Evolutionary conservation across 2,797 vertebrate genomes (phyloP), one percentile per base, ranked within the genome.

Genomic region (Arrhamphus sclerolepis): DNA sequence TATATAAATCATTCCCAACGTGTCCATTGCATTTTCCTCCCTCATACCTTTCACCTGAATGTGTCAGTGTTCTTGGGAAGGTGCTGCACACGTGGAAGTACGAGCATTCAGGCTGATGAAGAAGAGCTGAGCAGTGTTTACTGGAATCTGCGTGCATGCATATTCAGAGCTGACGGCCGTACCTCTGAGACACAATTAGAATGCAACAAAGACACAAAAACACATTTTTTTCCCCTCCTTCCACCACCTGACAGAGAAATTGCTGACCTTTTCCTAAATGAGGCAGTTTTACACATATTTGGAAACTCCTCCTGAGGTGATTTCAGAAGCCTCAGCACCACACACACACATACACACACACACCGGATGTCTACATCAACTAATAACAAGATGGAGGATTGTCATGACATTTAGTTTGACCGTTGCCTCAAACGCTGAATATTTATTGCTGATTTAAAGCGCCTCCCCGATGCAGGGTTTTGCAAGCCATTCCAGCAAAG

Each of bases 361-460:
- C 54, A 47, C 60, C 55, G 57, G 53, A 58, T 16, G 58, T 64
- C 78, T 39, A 60, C 80, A 28, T 26, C 14, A n/a, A 62, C 72
- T 31, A 77, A 83, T 85, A 89, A 78, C 14, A 40, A 83, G 77
- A 85, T 21, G 49, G 71, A 78, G 70, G 72, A 72, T 66, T 68
- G 80, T 75, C 71, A 19, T 89, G 87, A 87, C 86, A 88, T 91
- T 91, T 87, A 78, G 75, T 82, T 81, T 80, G 79, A 82, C 82
- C 73, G 58, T 83, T 79, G 73, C 67, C 66, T 64, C 77, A 71
- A 72, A 80, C 64, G 40, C 80, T 86, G 83, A 87, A 89, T 91
- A 91, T 89, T 87, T 82, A 91, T 90, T 82, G 77, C 62, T 22
- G 31, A 62, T 84, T 87, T 87, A 87, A 78, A 80, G 66, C 17